These are phyloP conservation scores for Drosophila equinoxialis DNA, from an alignment of 1,140 invertebrate genomes.

Conservation along the genomic window DNA sequence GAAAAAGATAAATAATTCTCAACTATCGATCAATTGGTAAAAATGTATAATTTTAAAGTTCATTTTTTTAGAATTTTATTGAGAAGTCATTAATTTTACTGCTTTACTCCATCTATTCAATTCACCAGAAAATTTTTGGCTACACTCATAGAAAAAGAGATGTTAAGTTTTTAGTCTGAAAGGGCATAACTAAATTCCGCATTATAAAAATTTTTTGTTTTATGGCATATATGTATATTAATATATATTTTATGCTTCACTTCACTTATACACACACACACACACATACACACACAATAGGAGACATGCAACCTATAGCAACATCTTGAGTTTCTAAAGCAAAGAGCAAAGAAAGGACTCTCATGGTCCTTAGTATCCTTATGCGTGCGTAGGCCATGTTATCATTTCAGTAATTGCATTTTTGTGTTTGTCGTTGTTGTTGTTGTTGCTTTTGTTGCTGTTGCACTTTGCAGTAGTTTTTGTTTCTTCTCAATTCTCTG, in stretches of 20 bases:
- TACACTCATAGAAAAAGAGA: too few relatives aligned
- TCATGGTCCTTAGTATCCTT: conserved; percentile 53
- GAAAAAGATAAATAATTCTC: too few relatives aligned
- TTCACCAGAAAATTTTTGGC: too few relatives aligned
- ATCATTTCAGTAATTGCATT: conserved; percentile 80
- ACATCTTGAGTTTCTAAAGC: conserved; percentile 69
- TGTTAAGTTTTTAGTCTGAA: neutral
- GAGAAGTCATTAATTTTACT: too few relatives aligned
- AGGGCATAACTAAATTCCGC: neutral
- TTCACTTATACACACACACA: conserved; percentile 40
- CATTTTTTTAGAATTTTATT: too few relatives aligned
- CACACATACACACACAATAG: neutral
- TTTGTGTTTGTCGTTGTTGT: conserved; percentile 76
- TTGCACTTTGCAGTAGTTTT: conserved; percentile 66
- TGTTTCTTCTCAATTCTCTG: conserved; percentile 56
- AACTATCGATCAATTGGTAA: too few relatives aligned
- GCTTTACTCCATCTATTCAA: too few relatives aligned
- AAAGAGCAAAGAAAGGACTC: conserved; percentile 64
- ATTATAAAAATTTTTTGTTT: conserved; percentile 22
- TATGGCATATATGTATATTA: conserved; percentile 52
- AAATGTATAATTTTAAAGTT: too few relatives aligned
- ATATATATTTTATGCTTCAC: conserved; percentile 77
- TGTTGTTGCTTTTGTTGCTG: conserved; percentile 37
- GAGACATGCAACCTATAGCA: conserved; percentile 33
- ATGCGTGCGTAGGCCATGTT: conserved; percentile 73